A percentile compares a stretch with the other conserved stretches of the same genome.
Conservation (phyloP, 2,113 vertebrate genomes). For the Pygoscelis antarcticus region DNA sequence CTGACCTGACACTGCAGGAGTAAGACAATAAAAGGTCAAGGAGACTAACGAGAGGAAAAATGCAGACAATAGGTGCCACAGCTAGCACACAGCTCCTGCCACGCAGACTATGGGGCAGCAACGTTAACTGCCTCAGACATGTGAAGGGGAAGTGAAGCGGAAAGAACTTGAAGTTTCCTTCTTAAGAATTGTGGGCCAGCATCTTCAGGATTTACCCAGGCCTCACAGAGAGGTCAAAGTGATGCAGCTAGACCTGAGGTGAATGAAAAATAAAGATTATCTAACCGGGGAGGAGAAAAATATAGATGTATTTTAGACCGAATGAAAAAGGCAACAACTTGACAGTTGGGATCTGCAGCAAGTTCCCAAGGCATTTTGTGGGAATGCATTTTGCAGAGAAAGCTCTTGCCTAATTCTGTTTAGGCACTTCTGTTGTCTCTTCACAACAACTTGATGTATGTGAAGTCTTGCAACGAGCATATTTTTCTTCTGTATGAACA, state of each 20-base stretch:
- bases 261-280: constrained; percentile 62
- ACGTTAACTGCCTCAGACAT: constrained; percentile 76
- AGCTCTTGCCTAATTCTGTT: neutral
- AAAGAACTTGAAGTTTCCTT: constrained; percentile 80
- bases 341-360: neutral
- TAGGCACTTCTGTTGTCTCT: too few species aligned
- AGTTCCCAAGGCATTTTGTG: neutral
- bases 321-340: neutral
- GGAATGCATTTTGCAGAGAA: neutral
- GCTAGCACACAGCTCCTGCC: constrained; percentile 70
- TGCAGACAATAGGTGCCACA: constrained; percentile 77
- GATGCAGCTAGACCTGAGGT: constrained; percentile 35
- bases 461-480: neutral
- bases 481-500: neutral
- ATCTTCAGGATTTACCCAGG: constrained; percentile 66
- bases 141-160: constrained; percentile 78
- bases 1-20: constrained; percentile 76
- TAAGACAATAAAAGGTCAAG: constrained; percentile 83
- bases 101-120: constrained; percentile 67
- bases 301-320: neutral
- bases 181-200: constrained; percentile 69
- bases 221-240: constrained; percentile 72
- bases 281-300: constrained; percentile 28
- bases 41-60: constrained; percentile 83
- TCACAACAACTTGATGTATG: neutral